Evolutionary conservation across 2,888 invertebrate species (phyloP).

Genomic region (Pseudanteris insignis): DNA sequence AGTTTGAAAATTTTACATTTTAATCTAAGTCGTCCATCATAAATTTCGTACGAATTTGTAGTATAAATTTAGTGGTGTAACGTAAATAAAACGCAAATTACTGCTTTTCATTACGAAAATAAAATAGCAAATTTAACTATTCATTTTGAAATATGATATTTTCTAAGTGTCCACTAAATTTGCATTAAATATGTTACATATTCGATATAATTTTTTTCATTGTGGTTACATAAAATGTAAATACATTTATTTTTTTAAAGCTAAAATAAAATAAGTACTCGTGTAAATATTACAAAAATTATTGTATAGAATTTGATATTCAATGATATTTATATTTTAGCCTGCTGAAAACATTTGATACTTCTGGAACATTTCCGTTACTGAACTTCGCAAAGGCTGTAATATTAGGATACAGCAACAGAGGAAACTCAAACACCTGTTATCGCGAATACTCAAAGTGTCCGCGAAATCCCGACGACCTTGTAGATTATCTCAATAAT

Average conservation of each 20-base stretch:
- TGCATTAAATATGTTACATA: neutral
- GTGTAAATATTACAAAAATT: no score
- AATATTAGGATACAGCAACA: constrained; percentile 77
- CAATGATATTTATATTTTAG: constrained; percentile 63
- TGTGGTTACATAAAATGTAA: no score
- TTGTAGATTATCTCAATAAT: constrained; percentile 83
- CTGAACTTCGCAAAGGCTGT: constrained; percentile 80
- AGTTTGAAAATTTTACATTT: no score
- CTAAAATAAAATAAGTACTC: no score
- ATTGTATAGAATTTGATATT: constrained; percentile 26
- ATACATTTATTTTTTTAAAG: no score
- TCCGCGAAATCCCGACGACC: constrained; percentile 76
- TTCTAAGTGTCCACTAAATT: neutral
- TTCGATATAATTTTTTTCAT: neutral
- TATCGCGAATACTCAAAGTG: constrained; percentile 77
- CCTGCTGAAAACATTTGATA: constrained; percentile 70
- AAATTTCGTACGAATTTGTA: no score
- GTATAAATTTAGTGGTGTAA: no score
- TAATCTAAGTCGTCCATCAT: no score
- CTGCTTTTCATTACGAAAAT: no score
- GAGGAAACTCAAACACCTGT: constrained; percentile 71
- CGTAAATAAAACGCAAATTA: no score
- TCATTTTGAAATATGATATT: no score
- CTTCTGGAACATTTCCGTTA: constrained; percentile 71
- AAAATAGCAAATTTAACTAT: no score